Conservation (phyloP, 2,113 vertebrate genomes). For the Seriola dumerili region DNA sequence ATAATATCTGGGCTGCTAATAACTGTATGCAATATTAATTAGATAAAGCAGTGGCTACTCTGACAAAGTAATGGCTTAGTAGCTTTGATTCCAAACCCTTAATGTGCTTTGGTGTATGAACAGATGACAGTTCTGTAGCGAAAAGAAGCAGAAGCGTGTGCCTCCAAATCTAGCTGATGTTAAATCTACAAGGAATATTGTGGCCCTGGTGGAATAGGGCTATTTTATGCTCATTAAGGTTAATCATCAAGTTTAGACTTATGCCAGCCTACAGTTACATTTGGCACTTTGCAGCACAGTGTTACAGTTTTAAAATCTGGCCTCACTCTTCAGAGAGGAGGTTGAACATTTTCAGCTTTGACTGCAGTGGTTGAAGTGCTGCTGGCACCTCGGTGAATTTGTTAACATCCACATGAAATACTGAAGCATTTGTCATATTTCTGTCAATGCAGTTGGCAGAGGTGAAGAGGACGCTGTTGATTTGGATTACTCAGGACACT, state of each 20-base stretch:
- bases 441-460: conserved; percentile 22
- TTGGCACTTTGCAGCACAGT: background rate
- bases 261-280: background rate
- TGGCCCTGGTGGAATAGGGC: background rate
- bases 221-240: conserved; percentile 12
- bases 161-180: conserved; percentile 7
- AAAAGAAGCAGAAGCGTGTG: background rate
- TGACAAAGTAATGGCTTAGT: conserved; percentile 26
- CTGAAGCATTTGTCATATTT: conserved; percentile 23
- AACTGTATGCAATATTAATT: conserved; percentile 44
- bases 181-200: background rate
- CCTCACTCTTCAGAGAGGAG: background rate
- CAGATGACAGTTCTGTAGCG: background rate
- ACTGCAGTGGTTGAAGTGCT: background rate
- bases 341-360: conserved; percentile 6
- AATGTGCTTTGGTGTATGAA: conserved; percentile 29
- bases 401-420: conserved; percentile 32
- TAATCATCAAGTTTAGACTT: conserved; percentile 5
- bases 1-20: conserved; percentile 26
- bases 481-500: conserved; percentile 18
- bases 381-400: conserved; percentile 4
- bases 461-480: background rate
- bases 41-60: conserved; percentile 22
- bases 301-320: background rate
- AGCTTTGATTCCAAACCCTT: conserved; percentile 29